Evolutionary conservation across 2,113 vertebrate genomes (phyloP), one percentile per base, ranked within the genome.

Genomic region (Axis porcinus): DNA sequence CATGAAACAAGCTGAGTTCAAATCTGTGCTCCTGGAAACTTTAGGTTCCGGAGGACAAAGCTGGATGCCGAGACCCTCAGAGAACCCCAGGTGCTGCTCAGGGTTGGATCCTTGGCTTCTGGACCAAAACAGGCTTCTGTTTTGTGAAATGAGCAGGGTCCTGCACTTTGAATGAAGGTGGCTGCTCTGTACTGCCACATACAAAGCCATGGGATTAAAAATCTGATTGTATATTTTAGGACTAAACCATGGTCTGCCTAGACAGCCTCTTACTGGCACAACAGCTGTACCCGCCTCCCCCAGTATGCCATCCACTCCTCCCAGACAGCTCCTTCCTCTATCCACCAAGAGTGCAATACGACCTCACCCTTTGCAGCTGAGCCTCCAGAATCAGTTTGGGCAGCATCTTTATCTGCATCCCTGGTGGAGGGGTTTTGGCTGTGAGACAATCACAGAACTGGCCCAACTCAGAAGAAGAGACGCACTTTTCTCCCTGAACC

Each of bases 21-120:
- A 19, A 85, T 43, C 85, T 28, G 1, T 1, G 2, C 1, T 9
- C 33, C 76, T 8, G 28, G 36, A 33, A 3, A 88, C 23, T 7
- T 84, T 36, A 40, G 13, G 45, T 55, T 1, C 40, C 8, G 28
- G 86, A 45, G 0, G 3, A n/a, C 11, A 11, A 30, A 54, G 7
- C 9, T 0, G 23, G 64, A 36, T 0, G 0, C 14, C 0, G 21
- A 4, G 36, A 5, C 57, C n/a, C 11, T 40, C 0, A 7, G 40
- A 40, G 45, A 28, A 50, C 16, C 70, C 70, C 45, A 10, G 0
- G 23, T 0, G 1, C 16, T 23, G 15, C 90, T 16, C 13, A 33
- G 8, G 25, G 43, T 11, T 11, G 19, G 36, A 7, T 1, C 55
- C 52, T 57, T 0, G 0, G 23, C 30, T 2, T 36, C 19, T 1